Evolutionary conservation across 2,888 invertebrate species (phyloP).

Genomic region (Athripsodes cinereus): DNA sequence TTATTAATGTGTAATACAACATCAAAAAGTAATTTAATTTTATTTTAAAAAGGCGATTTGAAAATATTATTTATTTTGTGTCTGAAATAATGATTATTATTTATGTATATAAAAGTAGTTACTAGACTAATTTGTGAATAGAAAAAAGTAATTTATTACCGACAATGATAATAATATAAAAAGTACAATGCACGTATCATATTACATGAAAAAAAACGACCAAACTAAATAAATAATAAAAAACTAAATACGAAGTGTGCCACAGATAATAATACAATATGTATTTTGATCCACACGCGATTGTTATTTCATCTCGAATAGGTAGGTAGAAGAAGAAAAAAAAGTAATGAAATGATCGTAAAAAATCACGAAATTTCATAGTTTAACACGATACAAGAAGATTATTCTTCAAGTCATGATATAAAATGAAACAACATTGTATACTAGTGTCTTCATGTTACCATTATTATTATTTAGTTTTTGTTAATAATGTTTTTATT

Average conservation of each 20-base stretch:
- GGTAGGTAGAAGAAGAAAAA: slow-evolving; percentile 6
- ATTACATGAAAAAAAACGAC: not conserved
- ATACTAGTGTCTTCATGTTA: not conserved
- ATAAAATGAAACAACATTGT: too few species aligned
- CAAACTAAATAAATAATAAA: not conserved
- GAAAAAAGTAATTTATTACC: not conserved
- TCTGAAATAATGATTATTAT: not conserved
- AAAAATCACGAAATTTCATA: not conserved
- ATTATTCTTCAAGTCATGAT: slow-evolving; percentile 14
- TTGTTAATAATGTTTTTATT: slow-evolving; percentile 11
- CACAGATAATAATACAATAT: not conserved
- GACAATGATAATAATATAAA: not conserved
- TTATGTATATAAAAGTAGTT: too few species aligned
- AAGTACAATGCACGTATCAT: not conserved
- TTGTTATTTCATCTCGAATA: not conserved
- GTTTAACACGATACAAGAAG: slow-evolving; percentile 15
- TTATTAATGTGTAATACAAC: too few species aligned
- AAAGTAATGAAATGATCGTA: not conserved
- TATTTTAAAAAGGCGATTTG: not conserved
- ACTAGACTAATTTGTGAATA: not conserved
- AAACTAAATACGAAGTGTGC: slow-evolving; percentile 11
- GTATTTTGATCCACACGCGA: slow-evolving; percentile 12
- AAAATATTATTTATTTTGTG: not conserved
- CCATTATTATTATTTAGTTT: slow-evolving; percentile 1
- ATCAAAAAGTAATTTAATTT: not conserved